phyloP scores from a whole-genome alignment of 53 echinoderm and acorn worm species.

The Hippasteria phrygiana region DNA sequence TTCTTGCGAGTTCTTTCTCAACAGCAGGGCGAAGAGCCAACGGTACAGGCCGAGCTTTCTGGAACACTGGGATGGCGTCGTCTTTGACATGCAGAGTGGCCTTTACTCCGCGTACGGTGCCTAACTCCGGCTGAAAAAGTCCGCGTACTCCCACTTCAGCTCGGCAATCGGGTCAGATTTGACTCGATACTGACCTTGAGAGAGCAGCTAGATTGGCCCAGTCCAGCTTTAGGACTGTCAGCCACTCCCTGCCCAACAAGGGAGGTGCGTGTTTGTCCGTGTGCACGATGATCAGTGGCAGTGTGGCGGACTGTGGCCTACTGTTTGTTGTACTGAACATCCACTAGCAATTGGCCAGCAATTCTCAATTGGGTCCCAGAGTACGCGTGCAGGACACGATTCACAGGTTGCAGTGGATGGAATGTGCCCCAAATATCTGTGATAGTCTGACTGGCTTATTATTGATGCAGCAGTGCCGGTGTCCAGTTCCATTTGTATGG shows the following conservation, averaged over 20 bases:
- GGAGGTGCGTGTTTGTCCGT: slow-evolving; percentile 30
- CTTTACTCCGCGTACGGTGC: slow-evolving; percentile 11
- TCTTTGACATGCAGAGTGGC: too few relatives aligned
- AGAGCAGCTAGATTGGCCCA: slow-evolving; percentile 39
- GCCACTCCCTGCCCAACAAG: too few relatives aligned
- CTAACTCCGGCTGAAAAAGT: slow-evolving; percentile 42
- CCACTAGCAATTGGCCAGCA: slow-evolving; percentile 23
- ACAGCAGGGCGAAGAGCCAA: too few relatives aligned
- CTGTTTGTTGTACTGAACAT: slow-evolving; percentile 20
- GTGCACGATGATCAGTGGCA: slow-evolving; percentile 18
- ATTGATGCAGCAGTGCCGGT: slow-evolving; percentile 38
- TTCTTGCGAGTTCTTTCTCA: too few relatives aligned
- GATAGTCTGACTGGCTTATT: slow-evolving; percentile 33
- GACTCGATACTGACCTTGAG: slow-evolving; percentile 19
- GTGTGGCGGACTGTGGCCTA: slow-evolving; percentile 8
- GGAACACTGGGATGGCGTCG: too few relatives aligned
- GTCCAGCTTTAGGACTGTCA: slow-evolving; percentile 42
- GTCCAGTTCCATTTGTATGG: slow-evolving; percentile 60
- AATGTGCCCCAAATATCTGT: slow-evolving; percentile 43
- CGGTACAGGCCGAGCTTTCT: too few relatives aligned
- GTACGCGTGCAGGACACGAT: slow-evolving; percentile 56
- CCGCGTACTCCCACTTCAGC: not conserved
- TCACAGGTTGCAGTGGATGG: not conserved
- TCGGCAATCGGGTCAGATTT: slow-evolving; percentile 24
- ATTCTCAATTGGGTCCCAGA: slow-evolving; percentile 40